Percentiles rank a stretch among this genome's conserved stretches.
These are phyloP conservation scores for Vollenhovia emeryi DNA, from an alignment of 1,140 invertebrate species.

Conservation along the genomic window DNA sequence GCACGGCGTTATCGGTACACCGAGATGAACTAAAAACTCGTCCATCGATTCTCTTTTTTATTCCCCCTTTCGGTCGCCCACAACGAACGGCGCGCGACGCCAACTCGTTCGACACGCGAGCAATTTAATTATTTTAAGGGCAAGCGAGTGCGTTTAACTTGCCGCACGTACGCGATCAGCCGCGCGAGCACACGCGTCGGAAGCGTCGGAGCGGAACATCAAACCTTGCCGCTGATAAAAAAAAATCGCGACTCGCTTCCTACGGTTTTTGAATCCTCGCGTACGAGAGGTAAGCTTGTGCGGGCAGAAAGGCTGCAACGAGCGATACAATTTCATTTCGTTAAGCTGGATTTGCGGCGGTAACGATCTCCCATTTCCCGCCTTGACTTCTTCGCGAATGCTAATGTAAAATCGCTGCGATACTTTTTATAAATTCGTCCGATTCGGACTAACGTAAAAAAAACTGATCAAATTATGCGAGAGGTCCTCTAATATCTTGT, in stretches of 20 bases:
- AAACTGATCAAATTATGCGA: background rate
- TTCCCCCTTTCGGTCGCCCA: background rate
- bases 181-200: background rate
- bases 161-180: slow-evolving; percentile 13
- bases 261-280: slow-evolving; percentile 65
- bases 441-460: background rate
- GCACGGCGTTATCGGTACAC: slow-evolving; percentile 29
- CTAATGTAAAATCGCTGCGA: slow-evolving; percentile 48
- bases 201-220: slow-evolving; percentile 57
- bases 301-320: slow-evolving; percentile 1
- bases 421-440: slow-evolving; percentile 55
- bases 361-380: slow-evolving; percentile 65
- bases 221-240: slow-evolving; percentile 51
- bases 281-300: slow-evolving; percentile 9
- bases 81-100: slow-evolving; percentile 4
- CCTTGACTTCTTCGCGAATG: slow-evolving; percentile 14
- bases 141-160: slow-evolving; percentile 57
- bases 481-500: background rate
- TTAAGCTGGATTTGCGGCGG: slow-evolving; percentile 64
- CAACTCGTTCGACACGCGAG: slow-evolving; percentile 32
- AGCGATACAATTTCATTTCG: slow-evolving; percentile 68
- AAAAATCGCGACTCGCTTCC: slow-evolving; percentile 64
- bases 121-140: slow-evolving; percentile 68
- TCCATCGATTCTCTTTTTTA: slow-evolving; percentile 47
- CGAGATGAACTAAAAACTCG: slow-evolving; percentile 40